phyloP scores from a whole-genome alignment of 2,113 vertebrate genomes.

The Quiscalus mexicanus region DNA sequence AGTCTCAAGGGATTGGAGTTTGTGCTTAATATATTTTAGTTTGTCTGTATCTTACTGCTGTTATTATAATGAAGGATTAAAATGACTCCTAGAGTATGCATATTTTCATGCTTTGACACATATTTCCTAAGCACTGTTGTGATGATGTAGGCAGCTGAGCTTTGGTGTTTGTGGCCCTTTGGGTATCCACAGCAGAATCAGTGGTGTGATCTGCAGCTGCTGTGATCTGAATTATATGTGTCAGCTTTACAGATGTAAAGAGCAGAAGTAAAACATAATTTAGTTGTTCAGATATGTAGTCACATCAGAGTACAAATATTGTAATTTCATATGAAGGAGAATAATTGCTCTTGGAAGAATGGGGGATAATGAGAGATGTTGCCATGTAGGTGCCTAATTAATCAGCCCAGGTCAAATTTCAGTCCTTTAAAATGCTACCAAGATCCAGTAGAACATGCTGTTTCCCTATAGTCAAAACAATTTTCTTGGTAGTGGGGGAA shows the following conservation, averaged over 20 bases:
- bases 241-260: neutral
- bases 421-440: neutral
- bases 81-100: neutral
- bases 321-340: constrained; percentile 7
- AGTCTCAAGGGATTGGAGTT: neutral
- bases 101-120: neutral
- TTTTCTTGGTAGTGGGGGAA: neutral
- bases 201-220: constrained; percentile 15
- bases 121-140: neutral
- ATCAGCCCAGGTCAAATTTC: neutral
- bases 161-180: constrained; percentile 30
- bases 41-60: neutral
- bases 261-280: constrained; percentile 1
- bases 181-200: constrained; percentile 20
- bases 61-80: neutral
- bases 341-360: neutral
- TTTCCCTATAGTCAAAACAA: neutral
- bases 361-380: neutral
- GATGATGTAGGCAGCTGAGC: constrained; percentile 20
- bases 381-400: neutral
- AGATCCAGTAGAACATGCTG: neutral
- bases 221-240: constrained; percentile 19
- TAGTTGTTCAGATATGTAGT: constrained; percentile 22
- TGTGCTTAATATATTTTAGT: neutral
- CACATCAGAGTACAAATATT: neutral